phyloP scores from a whole-genome alignment of 2,888 invertebrate species.

The Thereva unica region DNA sequence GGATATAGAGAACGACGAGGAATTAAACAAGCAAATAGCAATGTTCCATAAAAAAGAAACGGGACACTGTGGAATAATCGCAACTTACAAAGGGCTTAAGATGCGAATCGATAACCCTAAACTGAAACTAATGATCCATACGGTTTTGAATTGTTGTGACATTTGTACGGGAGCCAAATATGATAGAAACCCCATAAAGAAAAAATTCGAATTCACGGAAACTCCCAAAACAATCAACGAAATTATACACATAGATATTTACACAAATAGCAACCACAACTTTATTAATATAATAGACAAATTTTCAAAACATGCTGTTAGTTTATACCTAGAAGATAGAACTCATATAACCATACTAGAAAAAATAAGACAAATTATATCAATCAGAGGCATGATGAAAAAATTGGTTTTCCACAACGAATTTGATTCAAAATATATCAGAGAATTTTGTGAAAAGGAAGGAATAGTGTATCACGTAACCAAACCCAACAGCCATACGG shows the following conservation, averaged over 20 bases:
- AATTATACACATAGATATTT: constrained; percentile 27
- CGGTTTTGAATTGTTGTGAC: not conserved
- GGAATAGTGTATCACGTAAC: constrained; percentile 11
- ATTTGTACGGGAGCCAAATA: too few relatives aligned
- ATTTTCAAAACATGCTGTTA: constrained; percentile 40
- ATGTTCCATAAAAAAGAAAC: constrained; percentile 18
- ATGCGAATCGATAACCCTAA: not conserved
- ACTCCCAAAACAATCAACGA: constrained; percentile 20
- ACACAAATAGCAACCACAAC: constrained; percentile 37
- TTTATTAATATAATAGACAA: constrained; percentile 40
- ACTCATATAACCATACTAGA: constrained; percentile 35
- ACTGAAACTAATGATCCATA: not conserved
- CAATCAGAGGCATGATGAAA: constrained; percentile 28
- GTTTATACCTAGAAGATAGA: constrained; percentile 33
- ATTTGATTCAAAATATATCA: constrained; percentile 19
- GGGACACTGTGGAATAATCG: constrained; percentile 13
- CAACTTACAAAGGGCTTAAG: not conserved
- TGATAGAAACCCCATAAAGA: constrained; percentile 17
- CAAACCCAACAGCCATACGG: constrained; percentile 23
- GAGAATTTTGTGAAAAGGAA: constrained; percentile 21
- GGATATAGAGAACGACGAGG: not conserved
- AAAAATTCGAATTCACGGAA: constrained; percentile 23
- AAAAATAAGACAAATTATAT: constrained; percentile 21
- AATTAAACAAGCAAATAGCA: constrained; percentile 18
- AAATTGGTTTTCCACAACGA: constrained; percentile 24